These are phyloP conservation scores for Leptopilina clavipes DNA, from an alignment of 1,140 invertebrate species.

Conservation along the genomic window DNA sequence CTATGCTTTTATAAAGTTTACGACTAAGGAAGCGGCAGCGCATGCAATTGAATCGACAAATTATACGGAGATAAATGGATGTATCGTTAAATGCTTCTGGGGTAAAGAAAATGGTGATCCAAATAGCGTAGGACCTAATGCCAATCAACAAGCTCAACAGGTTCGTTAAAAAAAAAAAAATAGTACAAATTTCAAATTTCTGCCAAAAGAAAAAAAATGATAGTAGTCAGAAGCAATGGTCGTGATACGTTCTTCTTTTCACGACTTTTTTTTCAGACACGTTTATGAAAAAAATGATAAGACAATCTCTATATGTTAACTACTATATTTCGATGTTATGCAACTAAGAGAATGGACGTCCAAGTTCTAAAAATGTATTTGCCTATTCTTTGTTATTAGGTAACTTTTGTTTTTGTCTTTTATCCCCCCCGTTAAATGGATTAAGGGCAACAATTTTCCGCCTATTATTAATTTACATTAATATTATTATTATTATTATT, in stretches of 20 bases:
- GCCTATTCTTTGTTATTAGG: constrained; percentile 7
- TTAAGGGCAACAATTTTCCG: not conserved
- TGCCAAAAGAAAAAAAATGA: not conserved
- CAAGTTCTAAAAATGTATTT: constrained; percentile 27
- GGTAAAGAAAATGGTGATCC: constrained; percentile 94
- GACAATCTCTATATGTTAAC: not conserved
- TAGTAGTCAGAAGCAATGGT: no score
- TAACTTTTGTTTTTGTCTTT: constrained; percentile 28
- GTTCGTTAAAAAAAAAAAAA: constrained; percentile 49
- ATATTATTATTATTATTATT: not conserved
- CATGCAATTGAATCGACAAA: constrained; percentile 98
- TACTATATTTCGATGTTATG: not conserved
- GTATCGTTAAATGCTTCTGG: constrained; percentile 99
- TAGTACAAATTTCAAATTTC: no score
- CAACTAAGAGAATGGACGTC: not conserved
- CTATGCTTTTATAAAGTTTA: constrained; percentile 99
- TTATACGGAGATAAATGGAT: constrained; percentile 96
- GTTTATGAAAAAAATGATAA: not conserved
- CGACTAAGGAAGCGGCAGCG: constrained; percentile 96
- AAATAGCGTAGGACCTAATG: constrained; percentile 77
- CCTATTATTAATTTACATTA: not conserved
- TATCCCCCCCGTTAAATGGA: not conserved
- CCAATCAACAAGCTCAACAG: constrained; percentile 77
- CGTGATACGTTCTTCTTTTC: no score
- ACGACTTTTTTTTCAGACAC: not conserved